Conservation (phyloP, 2,797 vertebrate genomes). For the Holocentrus rufus region DNA sequence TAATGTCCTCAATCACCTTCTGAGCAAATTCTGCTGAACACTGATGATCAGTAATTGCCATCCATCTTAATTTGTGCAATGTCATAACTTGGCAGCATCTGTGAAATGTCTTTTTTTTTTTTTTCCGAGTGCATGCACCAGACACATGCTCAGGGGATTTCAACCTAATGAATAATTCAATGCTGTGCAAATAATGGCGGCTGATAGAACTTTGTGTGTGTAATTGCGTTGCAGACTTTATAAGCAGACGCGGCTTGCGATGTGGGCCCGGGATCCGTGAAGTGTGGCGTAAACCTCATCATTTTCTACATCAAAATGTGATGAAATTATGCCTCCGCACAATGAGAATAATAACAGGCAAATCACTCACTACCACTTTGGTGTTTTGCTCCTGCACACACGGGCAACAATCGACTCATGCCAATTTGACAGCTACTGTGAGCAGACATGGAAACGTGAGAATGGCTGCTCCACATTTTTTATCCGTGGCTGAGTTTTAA, state of each 20-base stretch:
- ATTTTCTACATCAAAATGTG: constrained; percentile 50
- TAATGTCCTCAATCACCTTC: constrained; percentile 28
- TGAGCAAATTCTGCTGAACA: constrained; percentile 44
- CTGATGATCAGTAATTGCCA: constrained; percentile 54
- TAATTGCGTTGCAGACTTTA: constrained; percentile 27
- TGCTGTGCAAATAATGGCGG: constrained; percentile 36
- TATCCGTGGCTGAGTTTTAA: constrained; percentile 70
- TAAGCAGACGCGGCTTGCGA: constrained; percentile 45
- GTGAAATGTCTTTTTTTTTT: constrained; percentile 36
- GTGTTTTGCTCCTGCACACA: constrained; percentile 52
- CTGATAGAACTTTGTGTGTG: constrained; percentile 47
- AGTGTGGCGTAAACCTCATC: constrained; percentile 32
- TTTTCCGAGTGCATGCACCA: constrained; percentile 42
- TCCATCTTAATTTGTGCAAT: constrained; percentile 58
- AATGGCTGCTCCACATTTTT: constrained; percentile 74
- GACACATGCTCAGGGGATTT: constrained; percentile 40
- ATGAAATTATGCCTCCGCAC: constrained; percentile 61
- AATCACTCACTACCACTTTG: constrained; percentile 73
- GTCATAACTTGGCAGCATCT: constrained; percentile 47
- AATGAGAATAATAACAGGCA: constrained; percentile 65
- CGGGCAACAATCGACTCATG: constrained; percentile 72
- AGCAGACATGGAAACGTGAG: constrained; percentile 81
- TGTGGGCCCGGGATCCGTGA: constrained; percentile 2
- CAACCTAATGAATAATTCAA: constrained; percentile 62
- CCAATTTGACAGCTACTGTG: constrained; percentile 72